These are phyloP conservation scores for Istiophorus platypterus DNA, from an alignment of 2,113 vertebrate genomes.

Conservation along the genomic window DNA sequence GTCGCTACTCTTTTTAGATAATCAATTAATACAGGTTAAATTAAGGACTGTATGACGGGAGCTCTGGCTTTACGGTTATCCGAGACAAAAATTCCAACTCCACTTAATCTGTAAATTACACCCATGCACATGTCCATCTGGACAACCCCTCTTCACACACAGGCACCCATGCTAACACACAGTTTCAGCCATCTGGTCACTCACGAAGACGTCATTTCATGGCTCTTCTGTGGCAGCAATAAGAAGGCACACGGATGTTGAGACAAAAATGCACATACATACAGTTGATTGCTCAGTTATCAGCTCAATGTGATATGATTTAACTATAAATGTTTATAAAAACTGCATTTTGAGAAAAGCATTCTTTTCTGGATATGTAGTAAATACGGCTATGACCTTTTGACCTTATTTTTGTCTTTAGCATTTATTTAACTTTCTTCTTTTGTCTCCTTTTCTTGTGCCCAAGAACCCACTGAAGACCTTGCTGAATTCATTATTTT, in stretches of 20 bases:
- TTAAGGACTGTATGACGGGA: not conserved
- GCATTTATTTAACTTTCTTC: not conserved
- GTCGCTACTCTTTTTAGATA: not conserved
- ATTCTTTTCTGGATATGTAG: not conserved
- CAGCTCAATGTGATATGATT: not conserved
- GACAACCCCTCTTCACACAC: slow-evolving; percentile 11
- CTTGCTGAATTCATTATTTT: slow-evolving; percentile 55
- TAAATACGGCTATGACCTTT: not conserved
- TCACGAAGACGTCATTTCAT: slow-evolving; percentile 35
- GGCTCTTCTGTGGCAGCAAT: slow-evolving; percentile 25
- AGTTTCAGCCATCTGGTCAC: slow-evolving; percentile 58
- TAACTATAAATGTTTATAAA: too few relatives aligned
- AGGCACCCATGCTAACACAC: slow-evolving; percentile 26
- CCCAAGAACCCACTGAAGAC: slow-evolving; percentile 19
- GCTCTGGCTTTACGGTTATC: slow-evolving; percentile 6
- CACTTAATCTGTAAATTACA: slow-evolving; percentile 35
- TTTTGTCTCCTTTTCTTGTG: slow-evolving; percentile 6
- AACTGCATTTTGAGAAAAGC: not conserved
- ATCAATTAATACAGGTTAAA: slow-evolving; percentile 3
- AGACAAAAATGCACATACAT: slow-evolving; percentile 3
- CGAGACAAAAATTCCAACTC: slow-evolving; percentile 19
- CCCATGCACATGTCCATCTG: slow-evolving; percentile 43
- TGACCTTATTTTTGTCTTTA: slow-evolving; percentile 3
- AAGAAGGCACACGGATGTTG: slow-evolving; percentile 19
- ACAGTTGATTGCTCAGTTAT: not conserved